These are phyloP conservation scores for Erebia palarica DNA, from an alignment of 2,888 invertebrate species.

Conservation along the genomic window DNA sequence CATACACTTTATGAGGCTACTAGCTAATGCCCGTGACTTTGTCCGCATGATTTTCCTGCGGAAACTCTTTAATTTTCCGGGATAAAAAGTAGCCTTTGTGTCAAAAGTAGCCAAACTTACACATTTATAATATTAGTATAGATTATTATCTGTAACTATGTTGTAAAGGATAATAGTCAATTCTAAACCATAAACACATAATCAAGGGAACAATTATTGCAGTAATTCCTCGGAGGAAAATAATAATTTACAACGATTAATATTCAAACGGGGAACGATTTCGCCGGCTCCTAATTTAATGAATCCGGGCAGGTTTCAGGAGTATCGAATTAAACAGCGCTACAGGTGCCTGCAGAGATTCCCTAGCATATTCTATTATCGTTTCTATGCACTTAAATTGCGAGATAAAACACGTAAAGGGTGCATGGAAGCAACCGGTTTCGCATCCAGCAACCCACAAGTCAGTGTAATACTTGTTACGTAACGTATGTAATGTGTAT, in stretches of 20 bases:
- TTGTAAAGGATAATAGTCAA: background rate
- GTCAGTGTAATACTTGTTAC: too few species aligned
- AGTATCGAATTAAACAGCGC: constrained; percentile 37
- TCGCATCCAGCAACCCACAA: too few species aligned
- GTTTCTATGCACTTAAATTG: constrained; percentile 28
- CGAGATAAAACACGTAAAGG: background rate
- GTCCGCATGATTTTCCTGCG: too few species aligned
- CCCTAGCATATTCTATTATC: constrained; percentile 38
- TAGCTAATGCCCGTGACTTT: too few species aligned
- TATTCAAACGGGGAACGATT: constrained; percentile 32
- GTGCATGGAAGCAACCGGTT: too few species aligned
- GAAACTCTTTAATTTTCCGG: too few species aligned
- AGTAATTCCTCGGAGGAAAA: constrained; percentile 12
- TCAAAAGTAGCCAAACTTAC: too few species aligned
- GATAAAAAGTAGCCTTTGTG: too few species aligned
- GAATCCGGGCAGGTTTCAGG: constrained; percentile 30
- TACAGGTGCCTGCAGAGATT: constrained; percentile 40
- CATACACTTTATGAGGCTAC: too few species aligned
- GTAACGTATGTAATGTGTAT: too few species aligned
- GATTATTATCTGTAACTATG: too few species aligned
- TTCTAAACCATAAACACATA: constrained; percentile 10
- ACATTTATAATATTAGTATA: too few species aligned
- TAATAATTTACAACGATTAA: constrained; percentile 30
- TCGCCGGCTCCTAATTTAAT: constrained; percentile 35
- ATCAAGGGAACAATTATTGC: constrained; percentile 2